Percentiles rank a stretch among this genome's conserved stretches.
Evolutionary conservation across 2,113 vertebrate genomes (phyloP).

Genomic region (Alexandromys fortis): DNA sequence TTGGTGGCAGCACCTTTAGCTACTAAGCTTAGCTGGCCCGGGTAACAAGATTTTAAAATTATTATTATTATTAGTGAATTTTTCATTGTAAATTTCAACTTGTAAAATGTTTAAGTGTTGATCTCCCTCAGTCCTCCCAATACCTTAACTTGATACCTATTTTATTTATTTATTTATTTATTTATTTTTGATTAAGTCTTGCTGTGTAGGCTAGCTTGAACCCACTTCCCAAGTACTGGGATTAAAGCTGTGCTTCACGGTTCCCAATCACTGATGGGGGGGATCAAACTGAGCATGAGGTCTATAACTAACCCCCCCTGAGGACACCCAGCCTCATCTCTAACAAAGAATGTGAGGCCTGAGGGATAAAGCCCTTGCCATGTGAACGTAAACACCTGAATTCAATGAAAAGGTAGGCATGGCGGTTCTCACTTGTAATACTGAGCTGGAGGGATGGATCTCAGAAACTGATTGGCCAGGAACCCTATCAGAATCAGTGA

Average conservation of each 20-base stretch:
- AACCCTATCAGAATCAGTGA: not conserved
- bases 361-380: too few relatives aligned
- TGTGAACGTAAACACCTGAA: not conserved
- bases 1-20: not conserved
- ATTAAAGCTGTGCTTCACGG: not conserved
- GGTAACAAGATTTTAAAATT: not conserved
- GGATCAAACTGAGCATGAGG: not conserved
- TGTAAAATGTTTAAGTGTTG: not conserved
- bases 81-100: not conserved
- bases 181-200: not conserved
- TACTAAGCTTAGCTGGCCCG: not conserved
- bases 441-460: too few relatives aligned
- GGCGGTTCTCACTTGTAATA: not conserved
- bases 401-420: not conserved
- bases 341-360: too few relatives aligned
- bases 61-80: not conserved
- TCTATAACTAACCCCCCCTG: too few relatives aligned
- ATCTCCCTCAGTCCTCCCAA: not conserved
- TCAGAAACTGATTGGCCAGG: too few relatives aligned
- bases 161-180: not conserved
- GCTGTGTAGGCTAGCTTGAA: not conserved
- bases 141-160: not conserved
- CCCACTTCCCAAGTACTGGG: not conserved
- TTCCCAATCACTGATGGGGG: not conserved
- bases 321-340: too few relatives aligned